A percentile compares a stretch with the other conserved stretches of the same genome.
phyloP scores from a whole-genome alignment of 2,797 vertebrate genomes.

The Podargus strigoides region DNA sequence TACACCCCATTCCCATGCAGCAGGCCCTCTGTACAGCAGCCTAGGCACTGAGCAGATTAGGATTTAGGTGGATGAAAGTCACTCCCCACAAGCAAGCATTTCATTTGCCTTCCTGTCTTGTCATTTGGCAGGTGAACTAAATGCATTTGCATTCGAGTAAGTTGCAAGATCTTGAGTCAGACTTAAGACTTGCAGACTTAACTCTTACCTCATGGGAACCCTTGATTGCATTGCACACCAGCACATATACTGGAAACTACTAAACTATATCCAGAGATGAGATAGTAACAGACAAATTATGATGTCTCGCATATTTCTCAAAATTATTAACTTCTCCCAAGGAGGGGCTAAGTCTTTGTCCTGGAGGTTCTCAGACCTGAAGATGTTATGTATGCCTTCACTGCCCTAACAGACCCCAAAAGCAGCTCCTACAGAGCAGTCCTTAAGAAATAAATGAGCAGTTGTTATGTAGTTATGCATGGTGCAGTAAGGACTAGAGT shows the following conservation, averaged over 20 bases:
- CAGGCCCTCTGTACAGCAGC: background rate
- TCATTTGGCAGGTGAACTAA: background rate
- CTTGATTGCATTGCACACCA: background rate
- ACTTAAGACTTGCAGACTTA: background rate
- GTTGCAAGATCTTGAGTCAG: background rate
- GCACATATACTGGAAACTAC: background rate
- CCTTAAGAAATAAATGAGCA: background rate
- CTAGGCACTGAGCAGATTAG: background rate
- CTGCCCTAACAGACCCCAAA: background rate
- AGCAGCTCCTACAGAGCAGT: accelerated
- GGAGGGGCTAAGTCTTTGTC: background rate
- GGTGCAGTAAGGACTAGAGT: background rate
- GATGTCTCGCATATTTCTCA: background rate
- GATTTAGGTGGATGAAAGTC: background rate
- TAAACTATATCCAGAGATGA: background rate
- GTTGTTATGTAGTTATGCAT: background rate
- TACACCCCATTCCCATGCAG: background rate
- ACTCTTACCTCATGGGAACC: background rate
- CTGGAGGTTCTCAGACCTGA: background rate
- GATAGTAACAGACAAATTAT: background rate
- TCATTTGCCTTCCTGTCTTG: background rate
- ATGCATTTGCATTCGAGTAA: background rate
- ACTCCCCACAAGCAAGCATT: accelerated
- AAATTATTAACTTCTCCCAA: background rate
- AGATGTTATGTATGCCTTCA: background rate